These are phyloP conservation scores for Pelusios castaneus DNA, from an alignment of 2,113 vertebrate genomes.

Conservation along the genomic window DNA sequence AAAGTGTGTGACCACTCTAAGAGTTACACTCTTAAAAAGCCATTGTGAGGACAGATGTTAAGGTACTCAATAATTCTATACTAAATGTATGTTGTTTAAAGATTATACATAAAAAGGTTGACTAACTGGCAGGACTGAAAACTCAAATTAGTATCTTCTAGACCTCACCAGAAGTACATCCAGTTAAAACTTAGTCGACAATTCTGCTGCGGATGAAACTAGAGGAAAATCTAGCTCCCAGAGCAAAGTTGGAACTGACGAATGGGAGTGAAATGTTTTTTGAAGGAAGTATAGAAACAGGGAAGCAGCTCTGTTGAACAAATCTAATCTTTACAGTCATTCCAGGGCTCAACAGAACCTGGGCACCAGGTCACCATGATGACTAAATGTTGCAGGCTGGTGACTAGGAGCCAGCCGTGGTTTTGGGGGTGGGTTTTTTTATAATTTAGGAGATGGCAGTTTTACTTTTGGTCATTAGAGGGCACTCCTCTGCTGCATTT, in stretches of 20 bases:
- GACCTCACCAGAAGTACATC: neutral
- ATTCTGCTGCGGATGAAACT: neutral
- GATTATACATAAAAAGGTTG: neutral
- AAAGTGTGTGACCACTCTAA: neutral
- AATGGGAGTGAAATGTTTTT: neutral
- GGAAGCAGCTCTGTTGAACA: neutral
- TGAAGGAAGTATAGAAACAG: neutral
- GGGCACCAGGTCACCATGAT: too few species aligned
- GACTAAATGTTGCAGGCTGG: too few species aligned
- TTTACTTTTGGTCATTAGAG: too few species aligned
- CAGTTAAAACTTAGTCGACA: neutral
- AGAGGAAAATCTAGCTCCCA: neutral
- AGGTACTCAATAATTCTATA: neutral
- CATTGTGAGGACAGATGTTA: neutral
- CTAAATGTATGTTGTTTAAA: neutral
- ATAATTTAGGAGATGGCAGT: too few species aligned
- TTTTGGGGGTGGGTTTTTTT: too few species aligned
- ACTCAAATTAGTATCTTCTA: neutral
- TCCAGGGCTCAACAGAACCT: too few species aligned
- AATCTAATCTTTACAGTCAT: neutral
- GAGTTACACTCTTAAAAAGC: neutral
- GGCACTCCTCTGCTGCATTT: too few species aligned
- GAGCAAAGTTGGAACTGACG: neutral
- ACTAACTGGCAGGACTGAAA: neutral
- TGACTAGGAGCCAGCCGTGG: too few species aligned